Evolutionary conservation across 1,140 invertebrate species (phyloP), one percentile per base, ranked within the genome.

Genomic region (Leptinotarsa texana): DNA sequence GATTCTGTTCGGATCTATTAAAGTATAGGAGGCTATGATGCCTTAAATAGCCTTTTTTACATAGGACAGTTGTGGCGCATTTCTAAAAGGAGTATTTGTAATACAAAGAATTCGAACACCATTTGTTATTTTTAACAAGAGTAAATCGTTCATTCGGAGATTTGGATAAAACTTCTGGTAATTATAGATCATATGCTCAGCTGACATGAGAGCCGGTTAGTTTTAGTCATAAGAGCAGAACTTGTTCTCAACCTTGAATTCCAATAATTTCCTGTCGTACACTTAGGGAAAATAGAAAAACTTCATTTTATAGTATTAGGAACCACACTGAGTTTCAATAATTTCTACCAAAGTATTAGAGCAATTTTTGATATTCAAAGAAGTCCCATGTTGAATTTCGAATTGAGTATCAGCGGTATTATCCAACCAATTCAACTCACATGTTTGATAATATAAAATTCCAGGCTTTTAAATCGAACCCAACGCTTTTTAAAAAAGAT

Each of bases 381-480:
- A 15, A 57, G n/a, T 4, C 13, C 49, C 49, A 57, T 17, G 49
- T 57, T 57, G 49, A n/a, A 57, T 51, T 51, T 15, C 49, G 4
- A 51, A 51, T n/a, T 51, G 49, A 8, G 49, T 51, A 15, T 4
- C 11, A 15, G 49, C 6, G 13, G 49, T 1, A n/a, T 51, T 51
- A 51, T 51, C 49, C 17, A 51, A 51, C 13, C 49, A n/a, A 13
- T 0, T 69, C 67, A 47, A 69, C 8, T n/a, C 49, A 48, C 33
- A 69, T 42, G 17, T 69, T 48, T 0, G 21, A 47, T 69, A 51
- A 69, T 17, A 69, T 48, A 4, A 69, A 69, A 48, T 69, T 13
- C 47, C 67, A 69, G 8, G n/a, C 33, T 13, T 69, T 22, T 13
- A 51, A 21, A 69, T 17, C 13, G 51, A 42, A 69, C 2, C 17